Evolutionary conservation across 2,113 vertebrate species (phyloP).

Genomic region (Anarrhichthys ocellatus): DNA sequence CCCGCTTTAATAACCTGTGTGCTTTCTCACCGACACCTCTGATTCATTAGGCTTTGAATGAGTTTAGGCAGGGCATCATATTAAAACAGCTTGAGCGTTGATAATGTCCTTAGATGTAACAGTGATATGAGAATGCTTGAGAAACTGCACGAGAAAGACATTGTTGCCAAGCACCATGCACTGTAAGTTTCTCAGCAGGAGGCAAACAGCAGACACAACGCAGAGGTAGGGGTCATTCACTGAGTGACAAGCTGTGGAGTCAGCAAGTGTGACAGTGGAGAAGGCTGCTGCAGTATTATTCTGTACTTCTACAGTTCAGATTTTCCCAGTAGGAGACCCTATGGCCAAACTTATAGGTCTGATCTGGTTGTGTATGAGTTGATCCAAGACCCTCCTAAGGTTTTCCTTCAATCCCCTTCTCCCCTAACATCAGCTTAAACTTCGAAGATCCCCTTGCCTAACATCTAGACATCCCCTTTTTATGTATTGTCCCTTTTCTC

Average conservation of each 20-base stretch:
- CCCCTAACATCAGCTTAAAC: constrained; percentile 45
- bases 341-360: constrained; percentile 21
- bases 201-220: not conserved
- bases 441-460: constrained; percentile 53
- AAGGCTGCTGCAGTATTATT: constrained; percentile 4
- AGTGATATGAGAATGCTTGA: not conserved
- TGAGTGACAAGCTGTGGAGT: constrained; percentile 50
- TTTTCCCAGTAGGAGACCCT: constrained; percentile 2
- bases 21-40: constrained; percentile 50
- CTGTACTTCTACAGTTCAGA: constrained; percentile 3
- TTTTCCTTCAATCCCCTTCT: constrained; percentile 23
- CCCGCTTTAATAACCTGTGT: constrained; percentile 52
- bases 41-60: constrained; percentile 40
- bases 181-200: constrained; percentile 16
- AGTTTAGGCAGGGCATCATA: constrained; percentile 17
- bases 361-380: constrained; percentile 24
- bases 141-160: not conserved
- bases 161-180: constrained; percentile 8
- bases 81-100: not conserved
- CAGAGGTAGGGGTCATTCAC: constrained; percentile 3
- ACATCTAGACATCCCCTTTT: constrained; percentile 46
- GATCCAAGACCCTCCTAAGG: constrained; percentile 20
- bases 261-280: constrained; percentile 38
- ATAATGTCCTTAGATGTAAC: not conserved
- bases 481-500: constrained; percentile 47